Evolutionary conservation across 2,888 invertebrate species (phyloP), one percentile per base, ranked within the genome.

Genomic region (Diachrysia chrysitis): DNA sequence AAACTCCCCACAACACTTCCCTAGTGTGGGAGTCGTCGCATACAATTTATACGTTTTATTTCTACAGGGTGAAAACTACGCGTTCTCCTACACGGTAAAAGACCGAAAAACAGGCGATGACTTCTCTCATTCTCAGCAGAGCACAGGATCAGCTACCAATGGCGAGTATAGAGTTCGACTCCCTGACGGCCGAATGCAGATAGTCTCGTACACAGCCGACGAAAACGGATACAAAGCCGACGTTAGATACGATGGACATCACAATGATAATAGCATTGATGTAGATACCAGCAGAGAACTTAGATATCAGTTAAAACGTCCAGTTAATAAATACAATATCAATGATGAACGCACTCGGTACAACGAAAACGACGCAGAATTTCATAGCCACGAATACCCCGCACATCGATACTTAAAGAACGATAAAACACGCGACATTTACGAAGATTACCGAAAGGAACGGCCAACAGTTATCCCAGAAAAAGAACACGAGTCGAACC

Each of bases 131-230:
- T 93, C 95, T 1, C 97, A 97, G 84, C 95, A 96, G 10, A 96
- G 96, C 84, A 96, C 95, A 74, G 96, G 96, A 4, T 95, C 96
- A 19, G 96, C 96, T 0, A 97, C 97, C 9, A 96, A 96, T 69
- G 97, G 97, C 1, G 96, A 97, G 85, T 97, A 97, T 90, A 90
- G 96, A 63, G 97, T 97, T 76, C 96, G 96, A 89, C 92, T 97
- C 57, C 97, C 97, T 0, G 97, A 97, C 80, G 97, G 97, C 0
- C 90, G 97, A 62, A 92, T 96, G 83, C 97, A 97, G 85, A 96
- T 96, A 14, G 97, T 97, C 0, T 96, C 96, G 9, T 97, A 97
- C 85, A 96, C 96, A 5, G 97, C 97, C 1, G 97, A 97, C 73
- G 96, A 96, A 87, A 96, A 96, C 69, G 97, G 97, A 0, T 97